These are phyloP conservation scores for Hylaeus volcanicus DNA, from an alignment of 1,140 invertebrate species.

Conservation along the genomic window DNA sequence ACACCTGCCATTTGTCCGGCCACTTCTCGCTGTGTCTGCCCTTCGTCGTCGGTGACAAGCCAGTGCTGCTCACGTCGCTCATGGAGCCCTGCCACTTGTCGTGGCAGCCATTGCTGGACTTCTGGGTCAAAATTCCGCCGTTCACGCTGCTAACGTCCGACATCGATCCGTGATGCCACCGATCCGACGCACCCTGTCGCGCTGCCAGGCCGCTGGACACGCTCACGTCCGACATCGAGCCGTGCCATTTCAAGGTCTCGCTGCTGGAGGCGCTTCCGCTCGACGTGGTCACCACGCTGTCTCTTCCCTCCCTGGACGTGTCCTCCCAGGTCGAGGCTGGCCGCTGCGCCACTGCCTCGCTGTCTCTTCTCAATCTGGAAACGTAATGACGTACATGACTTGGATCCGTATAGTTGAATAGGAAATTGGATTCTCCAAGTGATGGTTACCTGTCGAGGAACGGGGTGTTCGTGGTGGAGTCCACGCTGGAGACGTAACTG, in stretches of 20 bases:
- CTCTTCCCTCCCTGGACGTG: conserved; percentile 81
- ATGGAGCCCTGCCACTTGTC: conserved; percentile 82
- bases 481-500: conserved; percentile 90
- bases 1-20: conserved; percentile 71
- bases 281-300: conserved; percentile 86
- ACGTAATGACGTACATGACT: background rate
- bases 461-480: conserved; percentile 88
- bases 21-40: conserved; percentile 63
- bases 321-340: conserved; percentile 80
- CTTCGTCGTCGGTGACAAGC: conserved; percentile 55
- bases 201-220: conserved; percentile 81
- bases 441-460: conserved; percentile 86
- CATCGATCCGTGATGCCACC: conserved; percentile 76
- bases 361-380: conserved; percentile 82
- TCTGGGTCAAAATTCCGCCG: conserved; percentile 59
- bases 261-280: conserved; percentile 88
- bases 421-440: background rate
- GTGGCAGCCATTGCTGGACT: conserved; percentile 59
- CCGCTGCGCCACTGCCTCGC: conserved; percentile 82
- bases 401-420: background rate
- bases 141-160: conserved; percentile 76
- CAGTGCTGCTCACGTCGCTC: conserved; percentile 79
- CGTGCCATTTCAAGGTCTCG: conserved; percentile 91
- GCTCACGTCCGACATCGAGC: conserved; percentile 89
- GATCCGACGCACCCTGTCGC: conserved; percentile 67